These are phyloP conservation scores for Eunapius fragilis DNA, from an alignment of 37 sponge, comb jelly and placozoan species.

Conservation along the genomic window DNA sequence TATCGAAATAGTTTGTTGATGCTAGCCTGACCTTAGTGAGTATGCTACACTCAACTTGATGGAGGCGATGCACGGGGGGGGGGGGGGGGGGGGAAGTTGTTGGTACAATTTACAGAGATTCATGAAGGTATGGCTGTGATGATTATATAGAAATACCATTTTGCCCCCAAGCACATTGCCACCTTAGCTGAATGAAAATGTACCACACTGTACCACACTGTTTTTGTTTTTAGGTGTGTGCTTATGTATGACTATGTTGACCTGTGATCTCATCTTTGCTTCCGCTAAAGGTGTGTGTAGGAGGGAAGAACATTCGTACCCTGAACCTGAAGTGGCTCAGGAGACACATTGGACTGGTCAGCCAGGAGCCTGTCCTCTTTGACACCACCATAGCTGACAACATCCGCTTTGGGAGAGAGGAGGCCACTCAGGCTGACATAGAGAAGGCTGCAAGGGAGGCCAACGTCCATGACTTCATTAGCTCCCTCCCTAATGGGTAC, in stretches of 20 bases:
- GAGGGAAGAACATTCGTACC: constrained; percentile 71
- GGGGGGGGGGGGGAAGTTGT: too few relatives aligned
- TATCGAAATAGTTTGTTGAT: too few relatives aligned
- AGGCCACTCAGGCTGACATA: constrained; percentile 76
- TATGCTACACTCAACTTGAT: too few relatives aligned
- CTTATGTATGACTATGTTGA: background rate
- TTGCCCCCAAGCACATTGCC: too few relatives aligned
- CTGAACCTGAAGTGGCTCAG: constrained; percentile 89
- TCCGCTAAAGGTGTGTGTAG: constrained; percentile 41
- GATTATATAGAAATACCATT: too few relatives aligned
- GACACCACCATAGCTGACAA: constrained; percentile 91
- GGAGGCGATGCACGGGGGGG: too few relatives aligned
- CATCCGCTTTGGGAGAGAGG: constrained; percentile 72
- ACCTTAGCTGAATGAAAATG: too few relatives aligned
- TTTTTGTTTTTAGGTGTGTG: too few relatives aligned
- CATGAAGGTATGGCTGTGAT: too few relatives aligned
- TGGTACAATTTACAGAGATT: too few relatives aligned
- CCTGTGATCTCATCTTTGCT: background rate
- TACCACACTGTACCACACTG: too few relatives aligned
- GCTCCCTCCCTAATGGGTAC: constrained; percentile 78
- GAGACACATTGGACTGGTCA: constrained; percentile 88
- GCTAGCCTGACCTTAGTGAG: too few relatives aligned
- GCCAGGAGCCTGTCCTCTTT: constrained; percentile 93
- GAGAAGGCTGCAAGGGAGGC: constrained; percentile 74
- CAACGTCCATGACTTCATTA: constrained; percentile 85